Evolutionary conservation across 2,797 vertebrate species (phyloP).

Genomic region (Australoheros facetus): DNA sequence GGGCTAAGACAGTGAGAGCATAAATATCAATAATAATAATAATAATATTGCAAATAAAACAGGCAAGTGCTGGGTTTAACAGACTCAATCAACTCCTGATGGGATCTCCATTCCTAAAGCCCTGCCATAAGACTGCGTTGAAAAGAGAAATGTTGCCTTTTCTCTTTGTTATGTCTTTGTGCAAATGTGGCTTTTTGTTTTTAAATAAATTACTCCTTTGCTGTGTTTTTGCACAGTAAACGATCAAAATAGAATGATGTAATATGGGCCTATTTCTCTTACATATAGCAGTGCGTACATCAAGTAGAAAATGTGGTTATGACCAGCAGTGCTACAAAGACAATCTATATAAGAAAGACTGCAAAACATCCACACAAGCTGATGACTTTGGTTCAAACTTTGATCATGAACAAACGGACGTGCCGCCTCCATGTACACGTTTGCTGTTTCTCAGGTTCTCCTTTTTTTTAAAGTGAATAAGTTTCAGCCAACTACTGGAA

Average conservation of each 20-base stretch:
- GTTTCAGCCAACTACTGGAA: slow-evolving; percentile 6
- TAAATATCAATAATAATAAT: not conserved
- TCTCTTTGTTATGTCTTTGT: not conserved
- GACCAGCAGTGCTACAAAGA: slow-evolving; percentile 9
- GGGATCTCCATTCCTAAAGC: not conserved
- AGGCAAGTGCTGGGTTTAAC: not conserved
- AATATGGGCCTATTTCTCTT: not conserved
- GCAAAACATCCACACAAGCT: slow-evolving; percentile 36
- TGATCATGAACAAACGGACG: slow-evolving; percentile 64
- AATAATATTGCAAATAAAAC: not conserved
- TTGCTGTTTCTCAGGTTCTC: slow-evolving; percentile 53
- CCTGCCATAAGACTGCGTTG: not conserved
- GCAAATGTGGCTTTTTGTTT: not conserved
- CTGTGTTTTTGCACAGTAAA: not conserved
- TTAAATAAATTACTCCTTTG: not conserved
- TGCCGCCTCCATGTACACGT: slow-evolving; percentile 48
- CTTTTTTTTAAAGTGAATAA: slow-evolving; percentile 15
- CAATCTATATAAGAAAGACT: slow-evolving; percentile 39
- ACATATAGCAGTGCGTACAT: not conserved
- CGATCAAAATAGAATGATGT: not conserved
- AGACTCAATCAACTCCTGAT: not conserved
- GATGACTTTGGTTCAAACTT: slow-evolving; percentile 62
- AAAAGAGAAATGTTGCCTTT: not conserved
- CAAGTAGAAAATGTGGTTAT: slow-evolving; percentile 8
- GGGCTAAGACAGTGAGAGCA: not conserved